phyloP scores from a whole-genome alignment of 2,797 vertebrate genomes.

The Lemur catta region DNA sequence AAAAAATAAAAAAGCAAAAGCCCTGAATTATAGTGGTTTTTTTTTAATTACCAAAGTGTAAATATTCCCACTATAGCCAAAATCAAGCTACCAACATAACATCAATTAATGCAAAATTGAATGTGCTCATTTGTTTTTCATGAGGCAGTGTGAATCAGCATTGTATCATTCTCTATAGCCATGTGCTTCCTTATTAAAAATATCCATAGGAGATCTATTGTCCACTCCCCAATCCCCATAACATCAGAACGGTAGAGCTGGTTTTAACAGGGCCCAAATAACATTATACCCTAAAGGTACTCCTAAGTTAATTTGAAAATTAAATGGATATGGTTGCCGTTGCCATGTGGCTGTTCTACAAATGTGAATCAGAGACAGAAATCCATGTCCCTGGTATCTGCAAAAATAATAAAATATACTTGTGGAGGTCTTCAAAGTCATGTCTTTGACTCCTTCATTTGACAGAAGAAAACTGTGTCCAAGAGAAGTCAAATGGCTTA shows the following conservation, averaged over 20 bases:
- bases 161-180: not conserved
- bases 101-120: not conserved
- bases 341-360: not conserved
- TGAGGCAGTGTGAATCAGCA: not conserved
- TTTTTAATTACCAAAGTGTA: not conserved
- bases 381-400: not conserved
- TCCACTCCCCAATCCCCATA: not conserved
- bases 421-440: not conserved
- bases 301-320: not conserved
- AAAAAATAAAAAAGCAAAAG: not conserved
- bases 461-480: not conserved
- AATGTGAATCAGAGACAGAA: not conserved
- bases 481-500: not conserved
- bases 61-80: not conserved
- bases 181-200: not conserved
- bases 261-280: not conserved
- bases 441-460: not conserved
- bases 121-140: not conserved
- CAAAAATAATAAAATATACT: not conserved
- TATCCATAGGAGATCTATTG: not conserved
- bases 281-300: not conserved
- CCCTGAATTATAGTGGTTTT: not conserved
- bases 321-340: not conserved
- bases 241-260: not conserved
- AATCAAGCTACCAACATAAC: not conserved